phyloP scores from a whole-genome alignment of 2,113 vertebrate genomes.

The Pandion haliaetus region DNA sequence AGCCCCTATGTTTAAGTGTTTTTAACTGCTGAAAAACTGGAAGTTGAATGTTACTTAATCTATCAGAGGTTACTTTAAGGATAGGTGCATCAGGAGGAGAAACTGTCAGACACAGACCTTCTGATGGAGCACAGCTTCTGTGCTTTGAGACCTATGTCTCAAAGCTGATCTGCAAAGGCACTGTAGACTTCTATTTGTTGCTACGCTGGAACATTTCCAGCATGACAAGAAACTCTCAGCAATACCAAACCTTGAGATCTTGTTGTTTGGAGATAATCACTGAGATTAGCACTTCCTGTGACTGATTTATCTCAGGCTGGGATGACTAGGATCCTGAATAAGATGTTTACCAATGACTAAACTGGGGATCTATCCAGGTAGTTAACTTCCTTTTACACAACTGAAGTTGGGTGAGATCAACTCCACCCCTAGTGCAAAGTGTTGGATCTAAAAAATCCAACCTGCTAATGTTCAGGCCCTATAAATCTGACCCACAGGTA shows the following conservation, averaged over 20 bases:
- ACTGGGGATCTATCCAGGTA: not conserved
- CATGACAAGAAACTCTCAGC: not conserved
- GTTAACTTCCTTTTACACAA: not conserved
- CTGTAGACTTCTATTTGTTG: not conserved
- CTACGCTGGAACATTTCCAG: not conserved
- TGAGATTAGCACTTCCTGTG: not conserved
- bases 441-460: not conserved
- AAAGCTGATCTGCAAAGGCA: not conserved
- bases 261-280: not conserved
- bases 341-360: not conserved
- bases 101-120: not conserved
- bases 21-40: not conserved
- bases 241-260: not conserved
- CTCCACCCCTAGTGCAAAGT: not conserved
- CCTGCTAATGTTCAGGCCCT: not conserved
- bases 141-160: not conserved
- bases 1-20: not conserved
- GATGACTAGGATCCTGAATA: not conserved
- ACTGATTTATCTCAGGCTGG: not conserved
- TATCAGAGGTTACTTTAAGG: not conserved
- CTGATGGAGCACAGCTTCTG: not conserved
- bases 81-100: not conserved
- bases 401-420: not conserved
- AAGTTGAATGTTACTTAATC: not conserved
- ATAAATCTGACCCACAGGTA: not conserved